Base-by-base conservation (phyloP, 2,888 invertebrate genomes). In the Eristalis tenax region DNA sequence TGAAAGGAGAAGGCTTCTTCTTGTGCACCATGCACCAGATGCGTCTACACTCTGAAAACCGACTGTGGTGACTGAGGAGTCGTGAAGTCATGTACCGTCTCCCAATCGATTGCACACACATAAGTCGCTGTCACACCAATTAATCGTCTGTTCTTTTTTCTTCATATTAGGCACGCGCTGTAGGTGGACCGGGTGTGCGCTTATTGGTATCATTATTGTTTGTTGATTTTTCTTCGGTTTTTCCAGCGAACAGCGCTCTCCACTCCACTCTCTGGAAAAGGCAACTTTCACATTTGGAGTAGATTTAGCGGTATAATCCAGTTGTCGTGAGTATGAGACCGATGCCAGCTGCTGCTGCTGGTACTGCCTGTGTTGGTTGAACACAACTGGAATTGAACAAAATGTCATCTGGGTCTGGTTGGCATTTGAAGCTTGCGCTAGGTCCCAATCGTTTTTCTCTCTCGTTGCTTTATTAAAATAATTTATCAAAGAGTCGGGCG, bases 221-320 rank as follows among this genome's bases (percentile, higher is more conserved):
- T n/a, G 56, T 71, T 70, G 40, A 71, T 76, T 84, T 81, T 50
- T 69, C 59, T 63, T 65, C 13, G 11, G 57, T 85, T 80, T 82
- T 77, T 6, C 77, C 76, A 77, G 18, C 59, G 15, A 2, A 78
- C 68, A 43, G 61, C 80, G 61, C 82, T 61, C 74, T 61, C 77
- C n/a, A n/a, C n/a, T 50, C 66, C 50, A n/a, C 6, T 18, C 50
- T 18, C 50, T 50, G 18, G 50, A 50, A 32, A 63, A 50, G 57
- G 61, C 70, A 86, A 86, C 86, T 86, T 86, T 86, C 86, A 86
- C 86, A 83, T 83, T 86, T 77, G 26, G 61, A 43, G 35, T 77
- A 68, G 77, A 69, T 77, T 81, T 73, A 64, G 77, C 71, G 73
- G 76, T 40, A 71, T 71, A 81, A 63, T 76, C 66, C 65, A 70